These are phyloP conservation scores for Pinna nobilis DNA, from an alignment of 1,140 invertebrate genomes.

Conservation along the genomic window DNA sequence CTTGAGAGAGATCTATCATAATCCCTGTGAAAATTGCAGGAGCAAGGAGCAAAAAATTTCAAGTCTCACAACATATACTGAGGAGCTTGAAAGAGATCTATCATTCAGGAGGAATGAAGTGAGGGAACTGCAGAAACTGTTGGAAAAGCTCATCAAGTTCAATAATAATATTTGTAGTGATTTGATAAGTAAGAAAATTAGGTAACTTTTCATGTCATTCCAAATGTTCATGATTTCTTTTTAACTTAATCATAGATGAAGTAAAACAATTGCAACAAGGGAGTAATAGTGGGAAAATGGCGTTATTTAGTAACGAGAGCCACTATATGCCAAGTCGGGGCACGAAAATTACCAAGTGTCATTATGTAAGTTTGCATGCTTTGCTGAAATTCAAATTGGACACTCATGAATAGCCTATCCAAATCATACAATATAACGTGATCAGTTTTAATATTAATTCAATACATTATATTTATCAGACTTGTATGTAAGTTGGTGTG, in stretches of 20 bases:
- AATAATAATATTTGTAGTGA: not conserved
- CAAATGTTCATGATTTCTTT: not conserved
- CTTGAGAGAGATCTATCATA: too few relatives aligned
- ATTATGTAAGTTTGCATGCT: constrained; percentile 3
- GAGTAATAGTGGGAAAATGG: not conserved
- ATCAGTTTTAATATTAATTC: not conserved
- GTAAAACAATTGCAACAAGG: not conserved
- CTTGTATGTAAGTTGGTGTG: not conserved
- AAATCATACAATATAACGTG: not conserved
- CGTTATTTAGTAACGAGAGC: not conserved
- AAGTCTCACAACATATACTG: not conserved
- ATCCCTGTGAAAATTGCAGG: not conserved
- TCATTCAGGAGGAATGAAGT: not conserved
- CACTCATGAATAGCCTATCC: not conserved
- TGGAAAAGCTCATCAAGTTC: not conserved
- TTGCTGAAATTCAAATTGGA: not conserved
- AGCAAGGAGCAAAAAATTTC: not conserved
- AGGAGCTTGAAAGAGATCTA: not conserved
- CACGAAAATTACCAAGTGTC: not conserved
- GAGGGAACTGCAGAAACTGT: not conserved
- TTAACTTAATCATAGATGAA: not conserved
- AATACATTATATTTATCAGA: not conserved
- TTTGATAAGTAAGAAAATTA: not conserved
- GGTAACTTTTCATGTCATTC: not conserved
- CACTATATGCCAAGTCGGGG: not conserved